Conservation (phyloP, 2,797 vertebrate species). For the Gambusia yucatana region DNA sequence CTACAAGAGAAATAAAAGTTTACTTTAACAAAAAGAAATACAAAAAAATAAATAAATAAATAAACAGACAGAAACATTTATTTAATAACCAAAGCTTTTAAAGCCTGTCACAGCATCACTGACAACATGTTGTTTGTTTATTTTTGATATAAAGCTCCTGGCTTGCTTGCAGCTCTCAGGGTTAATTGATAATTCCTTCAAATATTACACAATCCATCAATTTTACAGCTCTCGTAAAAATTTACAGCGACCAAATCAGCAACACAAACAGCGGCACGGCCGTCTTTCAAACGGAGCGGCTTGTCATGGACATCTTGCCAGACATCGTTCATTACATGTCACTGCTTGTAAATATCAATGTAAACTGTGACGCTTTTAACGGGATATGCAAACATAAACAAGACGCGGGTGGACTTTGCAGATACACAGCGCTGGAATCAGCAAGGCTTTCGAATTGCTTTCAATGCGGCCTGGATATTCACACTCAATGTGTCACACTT, state of each 20-base stretch:
- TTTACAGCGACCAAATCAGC: conserved; percentile 58
- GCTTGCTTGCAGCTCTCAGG: conserved; percentile 35
- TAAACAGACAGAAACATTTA: neutral
- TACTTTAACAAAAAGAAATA: neutral
- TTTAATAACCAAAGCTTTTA: conserved; percentile 24
- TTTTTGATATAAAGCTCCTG: conserved; percentile 44
- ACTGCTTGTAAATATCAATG: conserved; percentile 58
- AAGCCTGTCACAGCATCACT: conserved; percentile 42
- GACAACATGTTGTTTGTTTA: conserved; percentile 51
- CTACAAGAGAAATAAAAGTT: conserved; percentile 69
- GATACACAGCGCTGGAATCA: conserved; percentile 11
- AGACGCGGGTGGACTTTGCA: conserved; percentile 28
- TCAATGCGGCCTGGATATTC: neutral
- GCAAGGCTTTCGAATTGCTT: neutral
- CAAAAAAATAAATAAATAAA: neutral
- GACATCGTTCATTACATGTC: conserved; percentile 58
- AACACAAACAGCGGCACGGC: conserved; percentile 49
- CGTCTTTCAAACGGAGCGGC: conserved; percentile 59
- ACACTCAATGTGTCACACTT: neutral
- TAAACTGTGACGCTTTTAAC: conserved; percentile 53
- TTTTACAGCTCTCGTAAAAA: conserved; percentile 62
- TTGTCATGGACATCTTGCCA: conserved; percentile 52
- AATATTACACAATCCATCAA: conserved; percentile 70
- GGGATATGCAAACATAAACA: conserved; percentile 42
- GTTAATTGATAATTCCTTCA: conserved; percentile 65